These are phyloP conservation scores for Tragelaphus imberbis DNA, from an alignment of 2,113 vertebrate genomes.

Conservation along the genomic window DNA sequence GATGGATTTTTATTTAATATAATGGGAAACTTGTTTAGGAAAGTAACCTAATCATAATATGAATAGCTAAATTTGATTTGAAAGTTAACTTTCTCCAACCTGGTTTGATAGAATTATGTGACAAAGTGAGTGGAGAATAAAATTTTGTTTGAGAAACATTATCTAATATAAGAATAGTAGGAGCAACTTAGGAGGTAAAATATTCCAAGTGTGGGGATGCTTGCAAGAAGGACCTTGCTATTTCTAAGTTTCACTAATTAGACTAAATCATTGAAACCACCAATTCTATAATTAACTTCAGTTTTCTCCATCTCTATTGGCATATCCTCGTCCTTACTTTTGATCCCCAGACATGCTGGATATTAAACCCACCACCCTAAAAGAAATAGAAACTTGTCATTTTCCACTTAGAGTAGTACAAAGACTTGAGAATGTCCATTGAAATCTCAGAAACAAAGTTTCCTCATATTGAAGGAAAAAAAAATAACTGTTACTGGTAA, in stretches of 20 bases:
- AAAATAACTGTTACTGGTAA: neutral
- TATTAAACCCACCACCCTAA: neutral
- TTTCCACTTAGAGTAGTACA: neutral
- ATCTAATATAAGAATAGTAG: neutral
- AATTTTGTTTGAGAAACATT: neutral
- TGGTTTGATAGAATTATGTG: neutral
- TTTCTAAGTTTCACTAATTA: neutral
- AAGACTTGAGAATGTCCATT: neutral
- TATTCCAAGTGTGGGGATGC: neutral
- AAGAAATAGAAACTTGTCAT: neutral
- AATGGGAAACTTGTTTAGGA: neutral
- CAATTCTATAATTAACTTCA: neutral
- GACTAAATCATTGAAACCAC: neutral
- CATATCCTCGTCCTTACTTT: neutral
- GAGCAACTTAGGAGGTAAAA: neutral
- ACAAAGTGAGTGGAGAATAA: neutral
- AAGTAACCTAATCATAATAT: neutral
- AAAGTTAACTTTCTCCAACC: neutral
- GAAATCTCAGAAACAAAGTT: neutral
- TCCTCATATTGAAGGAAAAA: neutral
- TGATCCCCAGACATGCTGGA: neutral
- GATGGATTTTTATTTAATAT: neutral
- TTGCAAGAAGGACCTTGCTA: neutral
- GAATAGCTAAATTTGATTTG: neutral
- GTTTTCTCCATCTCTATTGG: neutral